Conservation (phyloP, 2,888 invertebrate species). For the Chelonus formosanus region DNA sequence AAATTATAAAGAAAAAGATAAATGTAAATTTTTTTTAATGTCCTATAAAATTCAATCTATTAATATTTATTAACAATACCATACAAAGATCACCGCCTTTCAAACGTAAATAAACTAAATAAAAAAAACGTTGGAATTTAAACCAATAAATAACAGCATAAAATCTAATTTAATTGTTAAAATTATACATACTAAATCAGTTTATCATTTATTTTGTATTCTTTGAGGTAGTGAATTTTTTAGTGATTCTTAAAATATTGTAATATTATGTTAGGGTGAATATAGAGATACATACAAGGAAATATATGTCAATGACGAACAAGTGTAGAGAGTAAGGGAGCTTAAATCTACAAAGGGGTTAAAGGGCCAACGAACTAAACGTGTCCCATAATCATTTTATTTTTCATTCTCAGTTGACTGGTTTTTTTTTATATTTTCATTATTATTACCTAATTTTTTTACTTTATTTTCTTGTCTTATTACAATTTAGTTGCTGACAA, state of each 20-base stretch:
- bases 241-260: background rate
- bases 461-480: too few relatives aligned
- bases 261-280: background rate
- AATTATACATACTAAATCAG: too few relatives aligned
- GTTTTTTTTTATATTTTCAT: too few relatives aligned
- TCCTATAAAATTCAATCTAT: background rate
- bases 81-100: conserved; percentile 1
- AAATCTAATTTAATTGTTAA: background rate
- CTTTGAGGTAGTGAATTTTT: background rate
- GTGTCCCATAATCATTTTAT: conserved; percentile 18
- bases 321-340: background rate
- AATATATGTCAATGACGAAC: background rate
- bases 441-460: background rate
- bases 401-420: conserved; percentile 1
- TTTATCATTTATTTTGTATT: too few relatives aligned
- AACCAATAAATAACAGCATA: conserved; percentile 1
- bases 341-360: conserved; percentile 8
- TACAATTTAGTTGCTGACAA: too few relatives aligned
- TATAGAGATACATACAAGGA: background rate
- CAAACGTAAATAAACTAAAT: conserved; percentile 11
- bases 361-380: conserved; percentile 30
- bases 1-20: background rate
- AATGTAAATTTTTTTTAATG: background rate
- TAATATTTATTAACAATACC: background rate
- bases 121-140: background rate